Base-by-base conservation (phyloP, 2,888 invertebrate species). In the Sinotaia quadrata region DNA sequence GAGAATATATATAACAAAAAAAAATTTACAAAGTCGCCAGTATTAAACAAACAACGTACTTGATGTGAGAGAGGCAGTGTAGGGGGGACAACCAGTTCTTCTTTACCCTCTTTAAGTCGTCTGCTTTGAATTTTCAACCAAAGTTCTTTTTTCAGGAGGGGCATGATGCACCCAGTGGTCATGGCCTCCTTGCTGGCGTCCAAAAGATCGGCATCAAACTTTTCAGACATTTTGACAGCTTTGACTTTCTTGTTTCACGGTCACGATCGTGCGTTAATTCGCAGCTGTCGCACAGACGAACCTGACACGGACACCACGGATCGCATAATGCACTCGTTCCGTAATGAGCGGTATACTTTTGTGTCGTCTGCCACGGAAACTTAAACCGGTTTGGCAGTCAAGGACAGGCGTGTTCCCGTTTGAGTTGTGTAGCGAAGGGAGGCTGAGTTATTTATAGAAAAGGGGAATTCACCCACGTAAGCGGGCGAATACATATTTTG, bases 141-240 rank as follows among this genome's bases (percentile, higher is more conserved):
- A n/a, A 83, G 61, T 44, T 76, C 78, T 47, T 78, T 76, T 57
- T 83, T 81, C 4, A 80, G 69, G 34, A 80, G 57, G 7, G 70
- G 66, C 0, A 72, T 71, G 0, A 73, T 56, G 37, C 67, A 67
- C 10, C 70, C 67, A 21, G 58, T 36, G 10, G 34, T 59, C 51
- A 63, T 33, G 8, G 68, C 52, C 27, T 65, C 56, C 44, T 34
- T 33, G 47, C 34, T 65, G 21, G 69, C 69, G 8, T 29, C 59
- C 34, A 65, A 41, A 18, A 69, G 56, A 8, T 44, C 65, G 8
- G 15, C 33, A 29, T 65, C 65, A 24, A 65, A 36, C 12, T 18
- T 54, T 24, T 51, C 34, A n/a, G 24, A 36, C 62, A 62, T 62
- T 29, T 31, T 62, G 37, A 27, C 34, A 47, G 8, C 47, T 8